These are phyloP conservation scores for Philereme transversata DNA, from an alignment of 2,888 invertebrate genomes.

Conservation along the genomic window DNA sequence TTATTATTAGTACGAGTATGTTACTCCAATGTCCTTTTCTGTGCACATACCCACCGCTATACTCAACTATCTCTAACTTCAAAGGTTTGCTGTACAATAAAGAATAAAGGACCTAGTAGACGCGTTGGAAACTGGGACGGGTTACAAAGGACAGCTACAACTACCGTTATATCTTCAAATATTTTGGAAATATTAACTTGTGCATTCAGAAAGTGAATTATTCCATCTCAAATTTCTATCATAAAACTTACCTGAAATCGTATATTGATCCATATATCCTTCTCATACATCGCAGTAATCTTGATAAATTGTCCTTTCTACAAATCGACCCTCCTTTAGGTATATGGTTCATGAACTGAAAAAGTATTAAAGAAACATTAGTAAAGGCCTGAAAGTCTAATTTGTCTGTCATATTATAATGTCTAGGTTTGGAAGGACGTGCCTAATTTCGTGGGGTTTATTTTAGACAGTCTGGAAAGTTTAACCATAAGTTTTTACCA, in stretches of 20 bases:
- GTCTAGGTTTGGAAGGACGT: slow-evolving; percentile 21
- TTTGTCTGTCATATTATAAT: slow-evolving; percentile 26
- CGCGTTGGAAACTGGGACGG: too few relatives aligned
- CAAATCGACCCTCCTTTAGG: slow-evolving; percentile 94
- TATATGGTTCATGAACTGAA: slow-evolving; percentile 92
- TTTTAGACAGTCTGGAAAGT: slow-evolving; percentile 4
- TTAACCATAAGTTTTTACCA: too few relatives aligned
- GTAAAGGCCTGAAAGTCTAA: slow-evolving; percentile 10
- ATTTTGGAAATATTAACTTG: too few relatives aligned
- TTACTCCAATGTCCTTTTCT: too few relatives aligned
- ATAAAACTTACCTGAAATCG: slow-evolving; percentile 87
- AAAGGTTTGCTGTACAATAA: too few relatives aligned
- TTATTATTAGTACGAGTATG: too few relatives aligned
- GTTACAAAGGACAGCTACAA: too few relatives aligned
- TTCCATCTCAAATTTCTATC: neutral
- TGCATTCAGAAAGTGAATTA: too few relatives aligned
- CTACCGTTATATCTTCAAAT: too few relatives aligned
- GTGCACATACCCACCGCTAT: too few relatives aligned
- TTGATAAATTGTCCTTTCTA: slow-evolving; percentile 91
- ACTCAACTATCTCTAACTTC: too few relatives aligned
- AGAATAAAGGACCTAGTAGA: too few relatives aligned
- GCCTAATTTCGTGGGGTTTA: slow-evolving; percentile 20
- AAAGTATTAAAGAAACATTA: slow-evolving; percentile 41
- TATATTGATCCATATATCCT: slow-evolving; percentile 92
- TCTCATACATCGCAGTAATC: slow-evolving; percentile 91